Conservation (phyloP, 2,113 vertebrate species). For the Redunca redunca region DNA sequence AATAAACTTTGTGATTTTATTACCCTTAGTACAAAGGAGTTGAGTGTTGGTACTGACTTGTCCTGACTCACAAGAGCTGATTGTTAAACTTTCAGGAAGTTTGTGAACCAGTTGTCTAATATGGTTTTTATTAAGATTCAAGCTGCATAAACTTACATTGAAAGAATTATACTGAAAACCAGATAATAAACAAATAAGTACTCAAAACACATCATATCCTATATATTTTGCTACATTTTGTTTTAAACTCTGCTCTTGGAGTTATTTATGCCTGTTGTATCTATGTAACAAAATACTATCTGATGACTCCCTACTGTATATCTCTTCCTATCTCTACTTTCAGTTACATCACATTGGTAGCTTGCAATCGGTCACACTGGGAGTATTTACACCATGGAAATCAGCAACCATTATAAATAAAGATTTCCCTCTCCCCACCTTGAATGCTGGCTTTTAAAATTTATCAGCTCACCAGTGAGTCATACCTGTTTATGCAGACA, state of each 20-base stretch:
- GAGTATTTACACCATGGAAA: background rate
- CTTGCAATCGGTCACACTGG: background rate
- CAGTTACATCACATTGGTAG: background rate
- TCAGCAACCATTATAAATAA: background rate
- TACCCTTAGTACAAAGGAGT: background rate
- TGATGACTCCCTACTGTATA: background rate
- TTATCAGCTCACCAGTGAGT: background rate
- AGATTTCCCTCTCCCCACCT: background rate
- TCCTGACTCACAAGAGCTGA: background rate
- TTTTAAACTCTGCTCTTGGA: background rate
- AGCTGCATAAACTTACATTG: background rate
- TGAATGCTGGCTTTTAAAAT: background rate
- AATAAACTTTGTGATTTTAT: conserved; percentile 32
- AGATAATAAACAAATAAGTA: background rate
- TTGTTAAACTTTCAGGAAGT: background rate
- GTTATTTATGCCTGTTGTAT: background rate
- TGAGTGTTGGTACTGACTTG: background rate
- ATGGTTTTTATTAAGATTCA: background rate
- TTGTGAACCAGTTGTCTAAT: background rate
- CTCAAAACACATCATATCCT: background rate
- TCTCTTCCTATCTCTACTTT: background rate
- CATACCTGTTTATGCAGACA: background rate
- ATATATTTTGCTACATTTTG: background rate
- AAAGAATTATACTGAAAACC: background rate
- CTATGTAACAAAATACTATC: background rate